A percentile compares a stretch with the other conserved stretches of the same genome.
phyloP scores from a whole-genome alignment of 2,113 vertebrate species.

The Brachionichthys hirsutus region DNA sequence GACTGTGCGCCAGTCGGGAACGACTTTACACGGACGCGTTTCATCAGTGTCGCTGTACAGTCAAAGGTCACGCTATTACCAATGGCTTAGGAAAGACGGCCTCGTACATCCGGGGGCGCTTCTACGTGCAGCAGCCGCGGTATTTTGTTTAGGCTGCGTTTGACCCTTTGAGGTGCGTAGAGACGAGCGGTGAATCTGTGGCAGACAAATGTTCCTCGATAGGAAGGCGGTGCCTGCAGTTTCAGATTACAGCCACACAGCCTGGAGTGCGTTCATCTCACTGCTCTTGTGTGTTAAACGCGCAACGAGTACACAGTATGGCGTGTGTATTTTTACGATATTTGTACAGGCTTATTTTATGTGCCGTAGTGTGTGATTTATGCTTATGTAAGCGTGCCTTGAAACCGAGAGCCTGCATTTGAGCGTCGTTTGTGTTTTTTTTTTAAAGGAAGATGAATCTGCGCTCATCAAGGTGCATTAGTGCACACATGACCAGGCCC shows the following conservation, averaged over 20 bases:
- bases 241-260: conserved; percentile 76
- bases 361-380: conserved; percentile 14
- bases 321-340: too few relatives aligned
- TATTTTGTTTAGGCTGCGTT: background rate
- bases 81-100: background rate
- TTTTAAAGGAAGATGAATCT: conserved; percentile 45
- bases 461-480: conserved; percentile 85
- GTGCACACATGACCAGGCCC: conserved; percentile 75
- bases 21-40: conserved; percentile 7
- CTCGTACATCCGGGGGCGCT: background rate
- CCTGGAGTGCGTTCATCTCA: conserved; percentile 42
- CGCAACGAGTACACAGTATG: too few relatives aligned
- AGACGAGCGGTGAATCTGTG: conserved; percentile 62
- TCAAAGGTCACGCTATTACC: background rate
- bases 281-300: background rate
- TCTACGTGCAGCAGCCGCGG: background rate
- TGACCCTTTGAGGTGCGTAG: conserved; percentile 9
- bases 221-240: conserved; percentile 62
- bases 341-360: background rate
- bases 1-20: conserved; percentile 1
- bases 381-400: background rate
- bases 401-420: background rate
- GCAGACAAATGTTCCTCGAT: conserved; percentile 59
- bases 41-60: background rate
- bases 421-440: conserved; percentile 3